Evolutionary conservation across 2,113 vertebrate species (phyloP).

Genomic region (Camelus dromedarius): DNA sequence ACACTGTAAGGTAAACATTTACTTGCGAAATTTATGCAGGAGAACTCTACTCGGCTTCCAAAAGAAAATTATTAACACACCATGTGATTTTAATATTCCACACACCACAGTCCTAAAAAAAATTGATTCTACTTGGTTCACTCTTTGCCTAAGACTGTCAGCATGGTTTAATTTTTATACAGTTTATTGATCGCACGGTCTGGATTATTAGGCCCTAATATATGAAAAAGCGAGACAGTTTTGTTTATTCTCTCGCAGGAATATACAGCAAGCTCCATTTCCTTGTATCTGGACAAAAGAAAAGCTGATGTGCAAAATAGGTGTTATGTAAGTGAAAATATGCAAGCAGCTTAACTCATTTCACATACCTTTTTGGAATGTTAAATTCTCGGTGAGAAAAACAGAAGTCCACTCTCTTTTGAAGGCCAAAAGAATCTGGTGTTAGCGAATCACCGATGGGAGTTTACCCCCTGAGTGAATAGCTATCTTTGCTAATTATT

Average conservation of each 20-base stretch:
- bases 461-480: not conserved
- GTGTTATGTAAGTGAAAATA: conserved; percentile 76
- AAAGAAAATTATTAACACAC: conserved; percentile 86
- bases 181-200: conserved; percentile 88
- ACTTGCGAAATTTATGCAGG: conserved; percentile 81
- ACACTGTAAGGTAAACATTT: conserved; percentile 79
- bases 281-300: conserved; percentile 84
- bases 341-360: conserved; percentile 67
- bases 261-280: conserved; percentile 80
- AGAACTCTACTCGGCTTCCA: conserved; percentile 82
- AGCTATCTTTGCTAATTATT: conserved; percentile 1
- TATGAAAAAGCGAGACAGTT: conserved; percentile 82
- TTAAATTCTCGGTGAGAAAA: conserved; percentile 71
- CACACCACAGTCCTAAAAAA: conserved; percentile 84
- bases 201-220: conserved; percentile 85
- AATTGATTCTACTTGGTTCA: conserved; percentile 84
- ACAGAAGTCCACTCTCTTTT: conserved; percentile 11
- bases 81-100: conserved; percentile 88
- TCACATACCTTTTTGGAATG: conserved; percentile 75
- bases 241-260: conserved; percentile 84
- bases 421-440: not conserved
- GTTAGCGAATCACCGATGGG: not conserved
- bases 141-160: conserved; percentile 85
- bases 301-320: conserved; percentile 76
- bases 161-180: conserved; percentile 87